Evolutionary conservation across 2,888 invertebrate species (phyloP), one percentile per base, ranked within the genome.

Genomic region (Catocala nupta): DNA sequence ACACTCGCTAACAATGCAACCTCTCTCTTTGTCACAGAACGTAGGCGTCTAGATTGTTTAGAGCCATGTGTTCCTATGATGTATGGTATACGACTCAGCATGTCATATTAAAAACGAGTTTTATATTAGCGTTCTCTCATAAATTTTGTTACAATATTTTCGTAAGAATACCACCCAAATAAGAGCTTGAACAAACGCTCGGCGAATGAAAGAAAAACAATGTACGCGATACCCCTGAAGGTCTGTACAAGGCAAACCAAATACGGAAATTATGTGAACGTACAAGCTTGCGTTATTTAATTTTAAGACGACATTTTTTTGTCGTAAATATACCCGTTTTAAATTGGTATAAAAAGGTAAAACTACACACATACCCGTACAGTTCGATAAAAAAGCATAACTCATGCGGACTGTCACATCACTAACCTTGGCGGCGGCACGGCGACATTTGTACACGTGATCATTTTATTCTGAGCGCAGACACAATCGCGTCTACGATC

Each of bases 1-100:
- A 89, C 89, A 90, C 86, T 86, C 87, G 87, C 85, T 87, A 85
- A 88, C 88, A 89, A 90, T 89, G 86, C 86, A 85, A 85, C 83
- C 84, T 87, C 34, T 85, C 85, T 84, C 82, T 81, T 81, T 83
- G 86, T 83, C 81, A 71, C 74, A 56, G n/a, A 55, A 63, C 71
- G 78, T 78, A 78, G 77, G 77, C 75, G 74, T 81, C 79, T 77
- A 78, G 80, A 82, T 78, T 77, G 71, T 76, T 70, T 66, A 61
- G 70, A 70, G 64, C 63, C 71, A 62, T 68, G 59, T 73, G 65
- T 50, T 67, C 58, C 45, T 63, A 66, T 73, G 72, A 76, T 70
- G 64, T 71, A 75, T 78, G 69, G 63, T 60, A 58, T 51, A 61
- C 65, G 16, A 66, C 53, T 67, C 61, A 57, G 51, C 51, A 66